Evolutionary conservation across 2,888 invertebrate genomes (phyloP).

Genomic region (Ectemnius lituratus): DNA sequence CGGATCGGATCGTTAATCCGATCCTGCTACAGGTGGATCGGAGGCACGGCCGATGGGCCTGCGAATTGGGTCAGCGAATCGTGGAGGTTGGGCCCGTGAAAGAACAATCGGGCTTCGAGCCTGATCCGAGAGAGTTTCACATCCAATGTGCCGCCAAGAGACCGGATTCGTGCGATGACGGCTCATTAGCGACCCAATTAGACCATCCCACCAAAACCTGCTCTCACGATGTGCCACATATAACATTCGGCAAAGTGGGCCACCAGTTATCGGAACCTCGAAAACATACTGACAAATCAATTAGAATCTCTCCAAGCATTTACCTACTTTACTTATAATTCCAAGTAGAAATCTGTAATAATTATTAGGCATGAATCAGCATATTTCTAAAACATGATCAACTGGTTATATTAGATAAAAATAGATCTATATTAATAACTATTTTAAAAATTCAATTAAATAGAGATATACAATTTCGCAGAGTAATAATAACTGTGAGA

Average conservation of each 20-base stretch:
- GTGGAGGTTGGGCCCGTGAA: slow-evolving; percentile 24
- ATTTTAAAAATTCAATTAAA: too few species aligned
- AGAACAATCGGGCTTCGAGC: slow-evolving; percentile 41
- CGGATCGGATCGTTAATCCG: slow-evolving; percentile 28
- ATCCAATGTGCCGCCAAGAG: slow-evolving; percentile 14
- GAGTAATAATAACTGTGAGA: too few species aligned
- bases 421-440: too few species aligned
- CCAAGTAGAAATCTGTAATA: too few species aligned
- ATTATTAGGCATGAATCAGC: too few species aligned
- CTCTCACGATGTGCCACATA: neutral
- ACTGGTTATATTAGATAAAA: too few species aligned
- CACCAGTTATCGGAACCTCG: neutral
- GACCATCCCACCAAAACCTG: slow-evolving; percentile 12
- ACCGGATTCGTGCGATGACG: slow-evolving; percentile 23
- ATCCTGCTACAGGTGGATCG: slow-evolving; percentile 53
- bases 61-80: slow-evolving; percentile 62
- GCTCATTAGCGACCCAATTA: slow-evolving; percentile 39
- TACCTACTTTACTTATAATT: too few species aligned
- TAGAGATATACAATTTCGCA: too few species aligned
- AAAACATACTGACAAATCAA: neutral
- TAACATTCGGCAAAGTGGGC: neutral
- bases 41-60: slow-evolving; percentile 39
- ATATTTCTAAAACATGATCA: too few species aligned
- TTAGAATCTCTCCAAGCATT: too few species aligned
- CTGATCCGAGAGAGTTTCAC: slow-evolving; percentile 29